Evolutionary conservation across 2,888 invertebrate species (phyloP), one percentile per base, ranked within the genome.

Genomic region (Xestia xanthographa): DNA sequence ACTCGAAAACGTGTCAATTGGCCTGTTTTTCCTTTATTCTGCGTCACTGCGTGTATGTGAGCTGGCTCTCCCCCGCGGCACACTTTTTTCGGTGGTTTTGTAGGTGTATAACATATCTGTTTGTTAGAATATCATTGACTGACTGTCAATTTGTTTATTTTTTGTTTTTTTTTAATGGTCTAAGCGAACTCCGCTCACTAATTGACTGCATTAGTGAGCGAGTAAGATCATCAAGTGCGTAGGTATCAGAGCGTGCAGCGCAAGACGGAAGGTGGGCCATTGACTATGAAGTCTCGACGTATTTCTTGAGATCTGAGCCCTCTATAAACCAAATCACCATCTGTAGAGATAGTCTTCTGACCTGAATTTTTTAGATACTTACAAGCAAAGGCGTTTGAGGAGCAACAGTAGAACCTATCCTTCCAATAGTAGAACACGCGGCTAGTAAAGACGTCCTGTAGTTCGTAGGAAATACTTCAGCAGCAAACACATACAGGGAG

Each of bases 391-490:
- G 97, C 58, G 97, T 97, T 89, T 97, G 97, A 9, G 98, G 98
- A 11, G 98, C 97, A 22, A 97, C 92, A 87, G 97, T 97, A 0
- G 97, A 97, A 1, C 98, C 98, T 82, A 97, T 97, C 79, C 98
- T 95, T 12, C 98, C 98, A 66, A 97, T 96, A 88, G 97, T 98
- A n/a, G 97, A 98, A 90, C 97, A 97, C 80, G 97, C 96, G 0
- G 97, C 97, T 84, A 98, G 94, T 69, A 98, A 90, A 0, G 97
- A 97, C 20, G 98, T 97, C 72, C 98, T 95, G 82, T 97, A 95
- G 85, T 97, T 97, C 0, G 98, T 98, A 0, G 98, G 98, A 89
- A 98, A 98, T 76, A 98, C 97, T 93, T 98, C 98, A 20, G 97
- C 97, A 0, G 97, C 97, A 87, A 97, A 97, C 45, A 98, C 97